Percentiles rank a stretch among this genome's conserved stretches.
phyloP scores from a whole-genome alignment of 2,888 invertebrate genomes.

The Hydraecia micacea region DNA sequence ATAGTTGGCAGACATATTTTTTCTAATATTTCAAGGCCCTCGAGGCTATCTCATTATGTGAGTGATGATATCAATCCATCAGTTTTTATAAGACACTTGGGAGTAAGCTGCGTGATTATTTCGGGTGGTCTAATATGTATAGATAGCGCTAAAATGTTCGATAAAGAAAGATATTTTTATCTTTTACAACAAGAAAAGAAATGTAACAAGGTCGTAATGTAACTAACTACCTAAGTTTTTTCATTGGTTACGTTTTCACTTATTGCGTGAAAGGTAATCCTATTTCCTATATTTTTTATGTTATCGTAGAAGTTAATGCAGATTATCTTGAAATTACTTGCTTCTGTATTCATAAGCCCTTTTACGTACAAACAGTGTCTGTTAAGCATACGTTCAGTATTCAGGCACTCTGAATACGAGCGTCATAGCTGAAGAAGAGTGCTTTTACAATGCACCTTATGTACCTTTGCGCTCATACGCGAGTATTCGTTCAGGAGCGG shows the following conservation, averaged over 20 bases:
- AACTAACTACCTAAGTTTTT: slow-evolving; percentile 30
- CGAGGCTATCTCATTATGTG: slow-evolving; percentile 52
- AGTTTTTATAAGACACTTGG: slow-evolving; percentile 60
- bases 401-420: slow-evolving; percentile 5
- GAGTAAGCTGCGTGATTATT: slow-evolving; percentile 48
- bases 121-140: slow-evolving; percentile 28
- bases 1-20: slow-evolving; percentile 46
- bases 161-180: slow-evolving; percentile 31
- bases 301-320: slow-evolving; percentile 22
- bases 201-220: slow-evolving; percentile 10
- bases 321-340: slow-evolving; percentile 6
- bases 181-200: slow-evolving; percentile 24
- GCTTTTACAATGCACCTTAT: slow-evolving; percentile 33
- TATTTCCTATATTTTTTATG: slow-evolving; percentile 1
- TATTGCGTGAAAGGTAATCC: slow-evolving; percentile 25
- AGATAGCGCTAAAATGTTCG: slow-evolving; percentile 8
- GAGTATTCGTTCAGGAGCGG: slow-evolving; percentile 28
- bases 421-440: slow-evolving; percentile 34
- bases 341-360: slow-evolving; percentile 4
- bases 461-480: slow-evolving; percentile 21
- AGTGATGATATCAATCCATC: slow-evolving; percentile 65
- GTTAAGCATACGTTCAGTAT: slow-evolving; percentile 13
- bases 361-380: slow-evolving; percentile 2
- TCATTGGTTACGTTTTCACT: not conserved
- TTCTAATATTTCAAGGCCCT: slow-evolving; percentile 51